A percentile compares a stretch with the other conserved stretches of the same genome.
phyloP scores from a whole-genome alignment of 2,797 vertebrate species.

The Pangasius larnaudii region DNA sequence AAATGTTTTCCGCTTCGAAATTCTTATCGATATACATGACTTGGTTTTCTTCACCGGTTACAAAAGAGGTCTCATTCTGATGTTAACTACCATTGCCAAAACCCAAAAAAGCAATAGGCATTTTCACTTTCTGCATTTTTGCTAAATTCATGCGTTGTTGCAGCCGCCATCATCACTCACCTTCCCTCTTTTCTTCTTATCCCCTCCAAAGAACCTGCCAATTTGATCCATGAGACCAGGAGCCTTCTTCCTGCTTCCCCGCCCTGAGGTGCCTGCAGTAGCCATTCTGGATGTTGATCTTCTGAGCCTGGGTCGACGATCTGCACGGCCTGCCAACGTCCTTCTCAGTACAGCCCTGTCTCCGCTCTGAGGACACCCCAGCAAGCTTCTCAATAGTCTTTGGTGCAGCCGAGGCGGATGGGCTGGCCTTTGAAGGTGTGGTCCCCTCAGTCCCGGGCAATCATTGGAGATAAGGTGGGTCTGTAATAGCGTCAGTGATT shows the following conservation, averaged over 20 bases:
- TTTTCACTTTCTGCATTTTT: neutral
- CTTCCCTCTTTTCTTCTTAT: conserved; percentile 95
- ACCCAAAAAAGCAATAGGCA: neutral
- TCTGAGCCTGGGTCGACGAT: conserved; percentile 62
- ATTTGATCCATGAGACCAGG: conserved; percentile 92
- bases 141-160: neutral
- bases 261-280: conserved; percentile 86
- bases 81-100: neutral
- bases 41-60: neutral
- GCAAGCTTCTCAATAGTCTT: conserved; percentile 83
- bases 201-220: conserved; percentile 92
- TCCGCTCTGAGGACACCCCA: conserved; percentile 71
- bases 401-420: conserved; percentile 79
- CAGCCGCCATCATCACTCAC: conserved; percentile 78
- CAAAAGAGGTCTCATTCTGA: neutral
- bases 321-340: conserved; percentile 65
- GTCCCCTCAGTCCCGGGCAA: conserved; percentile 81
- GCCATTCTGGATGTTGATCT: conserved; percentile 77
- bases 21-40: neutral
- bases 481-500: conserved; percentile 79
- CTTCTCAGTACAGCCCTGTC: conserved; percentile 80
- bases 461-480: conserved; percentile 89
- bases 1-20: neutral
- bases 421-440: conserved; percentile 95
- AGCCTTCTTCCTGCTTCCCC: conserved; percentile 84